A percentile compares a stretch with the other conserved stretches of the same genome.
Evolutionary conservation across 2,797 vertebrate genomes (phyloP).

Genomic region (Parambassis ranga): DNA sequence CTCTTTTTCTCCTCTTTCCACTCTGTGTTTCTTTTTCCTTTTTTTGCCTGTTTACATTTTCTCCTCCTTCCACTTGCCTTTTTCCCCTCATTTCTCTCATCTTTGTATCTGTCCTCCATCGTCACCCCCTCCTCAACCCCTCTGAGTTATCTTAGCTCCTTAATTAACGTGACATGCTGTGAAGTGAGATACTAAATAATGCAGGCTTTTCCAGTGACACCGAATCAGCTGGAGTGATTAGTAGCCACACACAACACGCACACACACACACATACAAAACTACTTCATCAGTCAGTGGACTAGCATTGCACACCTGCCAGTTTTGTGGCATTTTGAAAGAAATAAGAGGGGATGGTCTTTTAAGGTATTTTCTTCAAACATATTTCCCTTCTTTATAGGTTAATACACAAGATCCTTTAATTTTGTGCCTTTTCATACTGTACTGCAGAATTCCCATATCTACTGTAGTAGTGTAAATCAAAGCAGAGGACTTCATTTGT

Average conservation of each 20-base stretch:
- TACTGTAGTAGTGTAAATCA: conserved; percentile 41
- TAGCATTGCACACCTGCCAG: too few relatives aligned
- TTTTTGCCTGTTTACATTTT: conserved; percentile 15
- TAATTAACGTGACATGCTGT: conserved; percentile 74
- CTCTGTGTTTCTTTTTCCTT: neutral
- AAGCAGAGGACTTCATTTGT: conserved; percentile 59
- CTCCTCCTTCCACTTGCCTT: neutral
- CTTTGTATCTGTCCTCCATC: conserved; percentile 14
- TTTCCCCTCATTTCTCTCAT: neutral
- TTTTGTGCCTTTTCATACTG: neutral
- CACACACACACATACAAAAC: conserved; percentile 8
- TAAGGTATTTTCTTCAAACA: too few relatives aligned
- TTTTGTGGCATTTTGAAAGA: too few relatives aligned
- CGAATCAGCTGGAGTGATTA: conserved; percentile 68
- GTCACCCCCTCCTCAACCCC: neutral
- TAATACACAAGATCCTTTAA: neutral
- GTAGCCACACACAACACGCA: conserved; percentile 43
- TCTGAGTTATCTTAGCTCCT: conserved; percentile 67
- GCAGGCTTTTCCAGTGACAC: conserved; percentile 72
- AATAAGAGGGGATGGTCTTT: too few relatives aligned
- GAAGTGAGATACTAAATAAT: conserved; percentile 79
- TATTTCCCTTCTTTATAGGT: neutral
- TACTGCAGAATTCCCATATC: neutral
- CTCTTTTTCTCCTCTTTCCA: conserved; percentile 22
- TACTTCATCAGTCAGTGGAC: too few relatives aligned